Conservation (phyloP, 2,797 vertebrate species). For the Peromyscus eremicus region DNA sequence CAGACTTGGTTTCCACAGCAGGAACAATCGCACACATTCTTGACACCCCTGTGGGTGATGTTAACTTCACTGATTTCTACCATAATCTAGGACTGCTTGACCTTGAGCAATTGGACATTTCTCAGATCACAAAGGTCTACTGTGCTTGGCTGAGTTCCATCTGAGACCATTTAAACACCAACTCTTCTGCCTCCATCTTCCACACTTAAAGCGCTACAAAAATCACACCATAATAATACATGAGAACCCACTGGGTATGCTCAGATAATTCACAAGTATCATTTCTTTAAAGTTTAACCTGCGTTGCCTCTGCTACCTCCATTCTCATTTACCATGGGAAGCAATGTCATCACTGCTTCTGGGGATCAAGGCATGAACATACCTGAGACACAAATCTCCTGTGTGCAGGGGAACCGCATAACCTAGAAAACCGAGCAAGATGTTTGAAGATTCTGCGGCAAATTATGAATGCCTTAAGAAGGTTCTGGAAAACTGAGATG, state of each 20-base stretch:
- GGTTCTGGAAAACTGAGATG: not conserved
- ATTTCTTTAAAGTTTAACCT: not conserved
- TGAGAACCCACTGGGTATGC: not conserved
- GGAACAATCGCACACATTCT: not conserved
- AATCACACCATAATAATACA: not conserved
- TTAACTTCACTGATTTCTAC: not conserved
- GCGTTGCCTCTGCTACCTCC: not conserved
- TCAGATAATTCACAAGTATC: not conserved
- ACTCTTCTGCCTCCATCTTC: not conserved
- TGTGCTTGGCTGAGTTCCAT: not conserved
- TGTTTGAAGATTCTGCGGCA: not conserved
- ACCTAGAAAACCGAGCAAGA: not conserved
- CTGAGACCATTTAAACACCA: not conserved
- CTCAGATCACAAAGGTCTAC: not conserved
- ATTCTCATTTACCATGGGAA: conserved; percentile 5
- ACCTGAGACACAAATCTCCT: not conserved
- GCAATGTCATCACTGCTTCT: not conserved
- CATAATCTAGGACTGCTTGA: not conserved
- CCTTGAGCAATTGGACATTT: not conserved
- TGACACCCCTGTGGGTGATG: not conserved
- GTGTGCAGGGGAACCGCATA: not conserved
- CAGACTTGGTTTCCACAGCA: not conserved
- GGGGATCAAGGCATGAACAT: not conserved
- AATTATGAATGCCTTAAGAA: conserved; percentile 16
- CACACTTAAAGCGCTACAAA: not conserved